phyloP scores from a whole-genome alignment of 2,888 invertebrate genomes.

The Nymphalis urticae region DNA sequence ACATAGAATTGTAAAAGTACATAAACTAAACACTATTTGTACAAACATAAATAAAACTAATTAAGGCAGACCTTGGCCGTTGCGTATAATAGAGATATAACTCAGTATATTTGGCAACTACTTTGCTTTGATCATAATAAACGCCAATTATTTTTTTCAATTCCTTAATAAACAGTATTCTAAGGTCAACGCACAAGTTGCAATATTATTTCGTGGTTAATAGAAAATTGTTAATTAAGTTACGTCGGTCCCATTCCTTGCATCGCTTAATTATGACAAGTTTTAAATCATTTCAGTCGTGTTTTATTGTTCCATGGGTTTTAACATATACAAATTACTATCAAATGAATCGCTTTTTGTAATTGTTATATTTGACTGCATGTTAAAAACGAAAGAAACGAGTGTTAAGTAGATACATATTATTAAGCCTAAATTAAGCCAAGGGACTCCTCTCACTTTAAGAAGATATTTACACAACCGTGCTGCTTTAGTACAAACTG shows the following conservation, averaged over 20 bases:
- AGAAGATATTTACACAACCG: too few relatives aligned
- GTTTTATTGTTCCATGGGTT: not conserved
- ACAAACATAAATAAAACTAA: constrained; percentile 6
- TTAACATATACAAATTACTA: not conserved
- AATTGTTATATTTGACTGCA: too few relatives aligned
- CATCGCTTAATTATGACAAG: not conserved
- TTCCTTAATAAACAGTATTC: not conserved
- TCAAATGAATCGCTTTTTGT: too few relatives aligned
- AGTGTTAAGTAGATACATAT: too few relatives aligned
- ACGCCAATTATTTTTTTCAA: not conserved
- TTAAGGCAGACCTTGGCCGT: not conserved
- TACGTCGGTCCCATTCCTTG: not conserved
- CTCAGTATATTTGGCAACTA: not conserved
- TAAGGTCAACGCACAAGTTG: not conserved
- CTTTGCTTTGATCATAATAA: constrained; percentile 1
- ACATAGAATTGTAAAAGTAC: constrained; percentile 1
- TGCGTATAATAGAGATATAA: not conserved
- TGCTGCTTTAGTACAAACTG: too few relatives aligned
- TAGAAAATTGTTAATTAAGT: not conserved
- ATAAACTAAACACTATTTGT: not conserved
- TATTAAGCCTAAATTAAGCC: too few relatives aligned
- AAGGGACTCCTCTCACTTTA: too few relatives aligned
- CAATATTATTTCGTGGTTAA: not conserved
- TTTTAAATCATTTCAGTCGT: constrained; percentile 2
- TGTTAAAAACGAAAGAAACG: too few relatives aligned